These are phyloP conservation scores for Frankliniella intonsa DNA, from an alignment of 2,888 invertebrate genomes.

Conservation along the genomic window DNA sequence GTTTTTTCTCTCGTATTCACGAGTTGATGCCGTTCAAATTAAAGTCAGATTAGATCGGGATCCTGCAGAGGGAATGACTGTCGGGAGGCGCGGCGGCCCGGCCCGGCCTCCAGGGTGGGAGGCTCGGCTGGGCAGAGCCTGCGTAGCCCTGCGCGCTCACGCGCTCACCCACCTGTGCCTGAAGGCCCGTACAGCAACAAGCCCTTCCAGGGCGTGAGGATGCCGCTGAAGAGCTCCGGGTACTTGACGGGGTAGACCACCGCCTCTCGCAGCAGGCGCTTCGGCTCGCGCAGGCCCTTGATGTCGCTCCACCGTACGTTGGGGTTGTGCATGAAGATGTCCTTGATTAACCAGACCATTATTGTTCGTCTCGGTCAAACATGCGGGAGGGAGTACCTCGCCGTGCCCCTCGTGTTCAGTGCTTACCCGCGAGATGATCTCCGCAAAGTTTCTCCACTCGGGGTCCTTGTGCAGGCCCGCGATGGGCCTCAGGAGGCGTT, in stretches of 20 bases:
- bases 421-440: slow-evolving; percentile 60
- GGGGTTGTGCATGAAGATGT: slow-evolving; percentile 60
- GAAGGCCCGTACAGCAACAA: slow-evolving; percentile 70
- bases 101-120: neutral
- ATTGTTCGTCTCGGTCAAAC: neutral
- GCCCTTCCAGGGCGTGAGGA: slow-evolving; percentile 78
- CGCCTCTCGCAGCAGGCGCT: slow-evolving; percentile 76
- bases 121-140: neutral
- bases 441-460: slow-evolving; percentile 63
- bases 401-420: slow-evolving; percentile 29
- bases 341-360: slow-evolving; percentile 45
- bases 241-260: slow-evolving; percentile 74
- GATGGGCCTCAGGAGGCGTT: slow-evolving; percentile 45
- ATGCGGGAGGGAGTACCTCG: neutral
- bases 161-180: slow-evolving; percentile 58
- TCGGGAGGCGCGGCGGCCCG: neutral
- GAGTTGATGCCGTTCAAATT: neutral
- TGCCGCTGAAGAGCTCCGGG: slow-evolving; percentile 65
- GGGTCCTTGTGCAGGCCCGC: slow-evolving; percentile 41
- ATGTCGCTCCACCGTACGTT: slow-evolving; percentile 77
- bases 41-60: neutral
- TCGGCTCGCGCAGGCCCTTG: slow-evolving; percentile 68
- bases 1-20: neutral
- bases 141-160: too few relatives aligned
- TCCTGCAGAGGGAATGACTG: neutral